Conservation (phyloP, 2,797 vertebrate genomes). For the Prionace glauca region DNA sequence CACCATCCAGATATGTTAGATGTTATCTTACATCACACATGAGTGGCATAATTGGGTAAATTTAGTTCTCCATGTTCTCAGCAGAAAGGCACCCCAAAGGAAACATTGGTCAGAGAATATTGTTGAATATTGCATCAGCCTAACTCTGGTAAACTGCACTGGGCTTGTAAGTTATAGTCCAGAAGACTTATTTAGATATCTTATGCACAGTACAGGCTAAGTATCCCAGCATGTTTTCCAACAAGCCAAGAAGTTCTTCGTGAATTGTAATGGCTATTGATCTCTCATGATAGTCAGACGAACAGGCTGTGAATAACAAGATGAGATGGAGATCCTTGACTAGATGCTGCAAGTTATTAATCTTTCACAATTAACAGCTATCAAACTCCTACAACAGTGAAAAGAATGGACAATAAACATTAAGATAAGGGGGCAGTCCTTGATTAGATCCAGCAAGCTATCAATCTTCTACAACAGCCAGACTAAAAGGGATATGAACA, state of each 20-base stretch:
- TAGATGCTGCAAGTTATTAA: background rate
- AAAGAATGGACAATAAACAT: background rate
- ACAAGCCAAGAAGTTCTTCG: background rate
- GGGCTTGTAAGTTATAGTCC: too few relatives aligned
- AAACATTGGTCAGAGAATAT: background rate
- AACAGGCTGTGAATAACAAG: too few relatives aligned
- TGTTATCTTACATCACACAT: background rate
- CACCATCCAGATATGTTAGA: background rate
- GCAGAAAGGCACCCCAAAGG: background rate
- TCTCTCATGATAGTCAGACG: too few relatives aligned
- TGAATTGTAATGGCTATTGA: background rate
- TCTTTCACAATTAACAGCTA: background rate
- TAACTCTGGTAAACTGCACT: background rate
- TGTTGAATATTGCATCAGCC: background rate
- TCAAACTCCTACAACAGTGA: background rate
- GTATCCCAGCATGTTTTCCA: background rate
- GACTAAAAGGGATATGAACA: background rate
- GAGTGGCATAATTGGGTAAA: background rate
- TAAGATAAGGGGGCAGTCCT: background rate
- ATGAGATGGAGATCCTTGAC: too few relatives aligned
- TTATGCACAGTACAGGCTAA: background rate
- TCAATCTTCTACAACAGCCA: background rate
- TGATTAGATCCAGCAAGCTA: background rate
- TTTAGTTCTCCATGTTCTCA: background rate
- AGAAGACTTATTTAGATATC: too few relatives aligned